Conservation (phyloP, 2,797 vertebrate species). For the Rhincodon typus region DNA sequence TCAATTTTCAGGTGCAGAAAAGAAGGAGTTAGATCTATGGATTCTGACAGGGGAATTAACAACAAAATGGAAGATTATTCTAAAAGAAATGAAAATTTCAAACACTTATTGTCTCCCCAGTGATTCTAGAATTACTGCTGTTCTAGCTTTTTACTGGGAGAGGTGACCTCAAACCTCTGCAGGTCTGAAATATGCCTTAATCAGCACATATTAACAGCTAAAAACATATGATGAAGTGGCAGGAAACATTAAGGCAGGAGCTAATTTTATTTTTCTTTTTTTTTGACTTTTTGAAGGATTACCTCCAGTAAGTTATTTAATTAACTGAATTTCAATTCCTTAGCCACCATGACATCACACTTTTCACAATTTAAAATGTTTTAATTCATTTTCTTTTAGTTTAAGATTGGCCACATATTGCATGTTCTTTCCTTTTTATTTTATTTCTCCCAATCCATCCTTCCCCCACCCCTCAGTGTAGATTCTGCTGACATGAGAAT, state of each 20-base stretch:
- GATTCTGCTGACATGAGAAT: slow-evolving; percentile 9
- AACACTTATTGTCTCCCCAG: neutral
- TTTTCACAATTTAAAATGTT: neutral
- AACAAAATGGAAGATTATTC: too few relatives aligned
- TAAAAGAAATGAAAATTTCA: neutral
- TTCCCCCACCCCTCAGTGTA: neutral
- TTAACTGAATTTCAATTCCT: neutral
- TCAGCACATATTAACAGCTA: neutral
- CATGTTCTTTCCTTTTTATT: neutral
- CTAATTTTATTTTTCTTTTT: neutral
- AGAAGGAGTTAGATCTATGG: neutral
- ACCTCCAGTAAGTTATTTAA: neutral
- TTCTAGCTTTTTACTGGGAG: neutral
- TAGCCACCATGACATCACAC: neutral
- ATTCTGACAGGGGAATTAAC: neutral
- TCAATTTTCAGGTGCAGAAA: neutral
- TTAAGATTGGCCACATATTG: neutral
- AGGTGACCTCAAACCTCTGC: neutral
- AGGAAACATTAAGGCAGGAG: neutral
- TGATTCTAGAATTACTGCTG: neutral
- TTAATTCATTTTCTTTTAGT: neutral
- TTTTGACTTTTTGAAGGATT: neutral
- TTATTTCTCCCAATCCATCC: neutral
- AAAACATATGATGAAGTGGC: neutral
- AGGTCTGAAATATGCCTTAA: neutral